phyloP scores from a whole-genome alignment of 2,113 vertebrate genomes.

The Hemichromis elongatus region DNA sequence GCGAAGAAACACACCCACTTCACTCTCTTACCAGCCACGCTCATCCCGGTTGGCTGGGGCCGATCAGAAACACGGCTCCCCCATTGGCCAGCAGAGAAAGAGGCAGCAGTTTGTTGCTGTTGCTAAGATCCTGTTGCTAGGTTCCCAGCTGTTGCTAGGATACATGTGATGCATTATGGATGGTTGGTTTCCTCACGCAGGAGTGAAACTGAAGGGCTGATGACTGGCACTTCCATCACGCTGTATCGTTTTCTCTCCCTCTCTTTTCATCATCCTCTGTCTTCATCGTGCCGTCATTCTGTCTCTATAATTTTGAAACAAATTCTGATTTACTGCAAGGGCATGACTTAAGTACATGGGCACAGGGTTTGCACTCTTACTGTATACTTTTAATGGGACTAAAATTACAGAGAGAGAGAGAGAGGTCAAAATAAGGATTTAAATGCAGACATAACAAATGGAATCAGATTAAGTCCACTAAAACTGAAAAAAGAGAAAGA shows the following conservation, averaged over 20 bases:
- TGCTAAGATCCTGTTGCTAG: slow-evolving; percentile 87
- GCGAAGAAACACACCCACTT: slow-evolving; percentile 17
- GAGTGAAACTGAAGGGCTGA: slow-evolving; percentile 84
- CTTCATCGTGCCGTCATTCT: neutral
- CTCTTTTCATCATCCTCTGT: neutral
- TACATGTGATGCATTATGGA: slow-evolving; percentile 87
- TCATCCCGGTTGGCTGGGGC: slow-evolving; percentile 49
- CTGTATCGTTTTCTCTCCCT: neutral
- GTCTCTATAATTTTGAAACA: neutral
- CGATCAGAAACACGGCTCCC: neutral
- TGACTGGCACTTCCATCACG: slow-evolving; percentile 55
- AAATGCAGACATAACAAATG: neutral
- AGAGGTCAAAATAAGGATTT: neutral
- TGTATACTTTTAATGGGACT: neutral
- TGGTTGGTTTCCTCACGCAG: slow-evolving; percentile 74
- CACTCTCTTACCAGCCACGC: neutral
- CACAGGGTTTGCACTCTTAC: neutral
- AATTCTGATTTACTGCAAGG: neutral
- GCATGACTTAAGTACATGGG: neutral
- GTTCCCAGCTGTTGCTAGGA: slow-evolving; percentile 76
- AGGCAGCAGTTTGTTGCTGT: slow-evolving; percentile 66
- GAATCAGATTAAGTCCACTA: neutral
- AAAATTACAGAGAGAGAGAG: neutral
- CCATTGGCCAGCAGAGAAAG: slow-evolving; percentile 55
- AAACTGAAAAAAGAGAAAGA: neutral